phyloP scores from a whole-genome alignment of 2,797 vertebrate species.

The Pseudomugil tenellus region DNA sequence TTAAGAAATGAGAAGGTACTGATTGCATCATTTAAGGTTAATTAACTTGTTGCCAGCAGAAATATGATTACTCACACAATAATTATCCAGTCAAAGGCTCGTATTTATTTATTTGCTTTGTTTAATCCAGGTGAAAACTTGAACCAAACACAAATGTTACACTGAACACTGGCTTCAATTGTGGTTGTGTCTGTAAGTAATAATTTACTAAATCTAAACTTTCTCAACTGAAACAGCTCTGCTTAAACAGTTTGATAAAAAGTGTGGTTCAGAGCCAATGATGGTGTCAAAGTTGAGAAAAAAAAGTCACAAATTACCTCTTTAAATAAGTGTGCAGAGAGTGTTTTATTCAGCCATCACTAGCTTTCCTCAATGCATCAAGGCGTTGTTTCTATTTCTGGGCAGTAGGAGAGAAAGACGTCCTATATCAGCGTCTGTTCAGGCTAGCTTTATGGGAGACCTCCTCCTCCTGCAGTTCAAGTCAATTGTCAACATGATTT shows the following conservation, averaged over 20 bases:
- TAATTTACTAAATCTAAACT: not conserved
- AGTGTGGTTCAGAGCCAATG: not conserved
- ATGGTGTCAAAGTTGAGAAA: conserved; percentile 13
- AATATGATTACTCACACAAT: no score
- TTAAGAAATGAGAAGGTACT: no score
- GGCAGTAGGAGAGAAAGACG: conserved; percentile 43
- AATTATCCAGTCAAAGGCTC: no score
- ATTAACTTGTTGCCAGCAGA: no score
- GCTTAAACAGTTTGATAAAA: conserved; percentile 1
- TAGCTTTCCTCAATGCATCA: conserved; percentile 57
- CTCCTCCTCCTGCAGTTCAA: conserved; percentile 68
- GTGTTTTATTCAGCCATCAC: conserved; percentile 49
- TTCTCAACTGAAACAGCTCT: not conserved
- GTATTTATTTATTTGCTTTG: no score
- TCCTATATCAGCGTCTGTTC: conserved; percentile 62
- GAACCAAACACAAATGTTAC: no score
- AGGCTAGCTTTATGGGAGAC: conserved; percentile 62
- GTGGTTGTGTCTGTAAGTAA: not conserved
- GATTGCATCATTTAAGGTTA: no score
- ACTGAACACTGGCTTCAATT: no score
- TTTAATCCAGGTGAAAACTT: no score
- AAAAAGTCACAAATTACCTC: conserved; percentile 25
- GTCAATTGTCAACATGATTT: conserved; percentile 79
- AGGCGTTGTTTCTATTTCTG: conserved; percentile 64
- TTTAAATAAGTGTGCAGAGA: conserved; percentile 39